Base-by-base conservation (phyloP, 2,797 vertebrate genomes). In the Acanthornis magna region DNA sequence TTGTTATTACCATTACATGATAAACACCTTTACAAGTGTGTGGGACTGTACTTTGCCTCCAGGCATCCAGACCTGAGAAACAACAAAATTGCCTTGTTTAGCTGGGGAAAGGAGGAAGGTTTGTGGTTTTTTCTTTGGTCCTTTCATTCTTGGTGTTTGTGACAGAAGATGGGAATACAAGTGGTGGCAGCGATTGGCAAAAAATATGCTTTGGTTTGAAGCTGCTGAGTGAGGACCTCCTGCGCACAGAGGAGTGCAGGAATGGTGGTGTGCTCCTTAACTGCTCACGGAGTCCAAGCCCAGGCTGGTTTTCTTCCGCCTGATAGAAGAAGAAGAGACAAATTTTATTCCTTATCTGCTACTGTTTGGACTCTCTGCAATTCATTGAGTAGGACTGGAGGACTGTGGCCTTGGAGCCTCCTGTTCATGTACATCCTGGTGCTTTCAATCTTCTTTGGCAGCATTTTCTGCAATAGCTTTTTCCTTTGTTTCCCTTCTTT, bases 1-100 rank as follows among this genome's bases (percentile, higher is more conserved):
- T 34, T 76, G 75, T 83, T 51, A 71, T 60, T 0, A 0, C 10
- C 6, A 4, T 27, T 66, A 2, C 1, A 1, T 0, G 0, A 87
- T 72, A 42, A 88, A 65, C 21, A 50, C 26, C 7, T 75, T 80
- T 72, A 66, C 47, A 75, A 65, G 27, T 21, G 19, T 68, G 22
- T 45, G 18, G 36, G 42, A 57, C 8, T 20, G 22, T 71, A 26
- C 13, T 45, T 78, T 32, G 15, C 62, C 22, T 47, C 30, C 29
- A 58, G 43, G 12, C 42, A n/a, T 53, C 30, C 40, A 66, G 60
- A 32, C 13, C 16, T 45, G 29, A 71, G 43, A 77, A 91, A 36
- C 0, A 1, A 47, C 30, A 25, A 66, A 85, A 40, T 32, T 27
- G 10, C 30, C 16, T 51, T 67, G 14, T 40, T 76, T 77, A 71